phyloP scores from a whole-genome alignment of 2,888 invertebrate genomes.

The Amphipoea lucens region DNA sequence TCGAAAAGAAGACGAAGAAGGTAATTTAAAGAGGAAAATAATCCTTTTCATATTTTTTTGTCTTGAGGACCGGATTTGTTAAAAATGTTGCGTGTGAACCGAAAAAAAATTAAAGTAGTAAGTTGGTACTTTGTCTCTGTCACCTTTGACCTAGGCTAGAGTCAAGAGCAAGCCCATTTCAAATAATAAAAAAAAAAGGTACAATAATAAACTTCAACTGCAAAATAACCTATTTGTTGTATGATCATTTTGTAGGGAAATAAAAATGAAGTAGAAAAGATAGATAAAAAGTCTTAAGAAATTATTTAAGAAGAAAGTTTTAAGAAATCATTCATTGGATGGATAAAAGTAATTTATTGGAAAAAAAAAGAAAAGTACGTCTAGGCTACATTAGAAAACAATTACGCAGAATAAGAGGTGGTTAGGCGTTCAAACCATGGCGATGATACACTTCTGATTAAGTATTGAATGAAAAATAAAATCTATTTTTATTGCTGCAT shows the following conservation, averaged over 20 bases:
- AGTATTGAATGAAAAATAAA: too few species aligned
- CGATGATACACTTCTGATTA: slow-evolving; percentile 38
- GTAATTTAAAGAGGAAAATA: background rate
- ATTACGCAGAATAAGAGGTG: slow-evolving; percentile 63
- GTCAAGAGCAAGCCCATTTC: too few species aligned
- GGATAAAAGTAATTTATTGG: background rate
- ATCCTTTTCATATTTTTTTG: background rate
- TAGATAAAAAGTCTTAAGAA: background rate
- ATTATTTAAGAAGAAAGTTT: background rate
- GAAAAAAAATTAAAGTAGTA: background rate
- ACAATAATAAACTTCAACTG: slow-evolving; percentile 10
- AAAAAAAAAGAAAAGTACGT: background rate
- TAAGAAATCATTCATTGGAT: background rate
- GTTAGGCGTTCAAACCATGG: slow-evolving; percentile 60
- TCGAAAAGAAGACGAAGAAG: too few species aligned
- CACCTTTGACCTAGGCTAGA: too few species aligned
- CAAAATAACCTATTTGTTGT: background rate
- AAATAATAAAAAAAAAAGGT: too few species aligned
- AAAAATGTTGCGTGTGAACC: background rate
- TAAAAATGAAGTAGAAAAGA: slow-evolving; percentile 3
- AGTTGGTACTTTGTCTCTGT: too few species aligned
- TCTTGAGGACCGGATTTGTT: background rate
- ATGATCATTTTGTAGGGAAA: background rate
- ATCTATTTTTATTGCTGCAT: background rate
- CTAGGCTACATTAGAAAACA: slow-evolving; percentile 32